Evolutionary conservation across 2,888 invertebrate species (phyloP).

Genomic region (Nycteola revayana): DNA sequence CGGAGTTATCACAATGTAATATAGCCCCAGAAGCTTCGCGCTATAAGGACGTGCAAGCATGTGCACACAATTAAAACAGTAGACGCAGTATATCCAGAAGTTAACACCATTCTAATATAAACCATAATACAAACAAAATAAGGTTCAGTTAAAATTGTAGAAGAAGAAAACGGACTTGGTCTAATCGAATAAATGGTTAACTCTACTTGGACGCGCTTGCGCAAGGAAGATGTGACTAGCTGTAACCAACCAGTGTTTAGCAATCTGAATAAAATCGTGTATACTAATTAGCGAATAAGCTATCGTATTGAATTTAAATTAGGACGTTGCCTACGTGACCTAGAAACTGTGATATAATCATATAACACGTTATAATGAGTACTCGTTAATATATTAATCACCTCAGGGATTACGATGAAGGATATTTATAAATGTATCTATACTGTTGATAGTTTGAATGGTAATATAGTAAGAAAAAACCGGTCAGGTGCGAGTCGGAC

Average conservation of each 20-base stretch:
- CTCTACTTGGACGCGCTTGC: constrained; percentile 49
- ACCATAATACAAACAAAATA: constrained; percentile 11
- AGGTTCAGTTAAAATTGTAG: constrained; percentile 1
- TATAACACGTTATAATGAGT: neutral
- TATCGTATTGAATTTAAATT: constrained; percentile 30
- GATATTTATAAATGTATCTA: constrained; percentile 1
- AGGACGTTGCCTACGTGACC: constrained; percentile 24
- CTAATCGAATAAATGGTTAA: constrained; percentile 15
- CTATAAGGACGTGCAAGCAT: constrained; percentile 50
- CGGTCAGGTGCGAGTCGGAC: too few species aligned
- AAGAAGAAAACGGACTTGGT: constrained; percentile 8
- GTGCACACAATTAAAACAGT: constrained; percentile 36
- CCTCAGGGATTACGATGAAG: neutral
- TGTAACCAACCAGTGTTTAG: constrained; percentile 46
- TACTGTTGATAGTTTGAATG: too few species aligned
- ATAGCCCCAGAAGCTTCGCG: constrained; percentile 50
- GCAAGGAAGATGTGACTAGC: constrained; percentile 51
- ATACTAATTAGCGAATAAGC: constrained; percentile 31
- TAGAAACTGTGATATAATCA: constrained; percentile 22
- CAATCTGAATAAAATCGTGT: constrained; percentile 39
- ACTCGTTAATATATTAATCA: neutral
- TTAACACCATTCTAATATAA: constrained; percentile 15
- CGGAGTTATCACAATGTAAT: too few species aligned
- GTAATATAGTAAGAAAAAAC: too few species aligned
- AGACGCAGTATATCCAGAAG: constrained; percentile 10